A percentile compares a stretch with the other conserved stretches of the same genome.
phyloP scores from a whole-genome alignment of 2,797 vertebrate genomes.

The Ptychadena robeensis region DNA sequence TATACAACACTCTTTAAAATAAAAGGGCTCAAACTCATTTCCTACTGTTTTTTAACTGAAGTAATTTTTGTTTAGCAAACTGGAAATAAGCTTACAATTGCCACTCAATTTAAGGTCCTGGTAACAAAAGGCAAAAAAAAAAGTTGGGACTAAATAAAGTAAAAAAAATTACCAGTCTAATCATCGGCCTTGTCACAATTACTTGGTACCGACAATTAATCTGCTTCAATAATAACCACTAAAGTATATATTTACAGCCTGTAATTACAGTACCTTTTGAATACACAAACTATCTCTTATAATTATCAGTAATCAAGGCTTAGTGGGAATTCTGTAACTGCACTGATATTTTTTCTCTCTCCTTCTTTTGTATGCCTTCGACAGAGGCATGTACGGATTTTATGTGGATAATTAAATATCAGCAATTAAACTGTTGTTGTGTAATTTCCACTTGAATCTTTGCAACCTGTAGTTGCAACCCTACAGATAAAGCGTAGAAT shows the following conservation, averaged over 20 bases:
- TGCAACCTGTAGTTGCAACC: slow-evolving; percentile 15
- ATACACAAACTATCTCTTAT: slow-evolving; percentile 43
- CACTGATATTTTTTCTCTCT: slow-evolving; percentile 7
- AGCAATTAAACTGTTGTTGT: slow-evolving; percentile 32
- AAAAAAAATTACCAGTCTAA: slow-evolving; percentile 1
- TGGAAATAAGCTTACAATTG: not conserved
- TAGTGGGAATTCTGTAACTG: slow-evolving; percentile 37
- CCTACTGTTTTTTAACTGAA: not conserved
- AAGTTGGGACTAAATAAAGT: no score
- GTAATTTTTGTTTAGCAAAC: not conserved
- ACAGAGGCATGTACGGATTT: slow-evolving; percentile 32
- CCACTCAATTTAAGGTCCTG: not conserved
- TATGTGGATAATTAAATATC: slow-evolving; percentile 33
- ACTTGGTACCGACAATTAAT: slow-evolving; percentile 12
- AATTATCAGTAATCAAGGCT: slow-evolving; percentile 42
- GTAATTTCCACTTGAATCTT: not conserved
- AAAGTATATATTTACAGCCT: slow-evolving; percentile 37
- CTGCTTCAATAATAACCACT: slow-evolving; percentile 30
- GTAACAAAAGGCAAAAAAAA: not conserved
- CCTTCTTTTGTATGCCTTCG: slow-evolving; percentile 36
- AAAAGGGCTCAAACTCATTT: no score
- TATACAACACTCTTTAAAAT: no score
- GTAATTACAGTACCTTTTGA: slow-evolving; percentile 48
- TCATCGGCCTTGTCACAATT: slow-evolving; percentile 13
- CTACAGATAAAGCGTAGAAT: not conserved